phyloP scores from a whole-genome alignment of 2,888 invertebrate species.

The Macrophya annulata region DNA sequence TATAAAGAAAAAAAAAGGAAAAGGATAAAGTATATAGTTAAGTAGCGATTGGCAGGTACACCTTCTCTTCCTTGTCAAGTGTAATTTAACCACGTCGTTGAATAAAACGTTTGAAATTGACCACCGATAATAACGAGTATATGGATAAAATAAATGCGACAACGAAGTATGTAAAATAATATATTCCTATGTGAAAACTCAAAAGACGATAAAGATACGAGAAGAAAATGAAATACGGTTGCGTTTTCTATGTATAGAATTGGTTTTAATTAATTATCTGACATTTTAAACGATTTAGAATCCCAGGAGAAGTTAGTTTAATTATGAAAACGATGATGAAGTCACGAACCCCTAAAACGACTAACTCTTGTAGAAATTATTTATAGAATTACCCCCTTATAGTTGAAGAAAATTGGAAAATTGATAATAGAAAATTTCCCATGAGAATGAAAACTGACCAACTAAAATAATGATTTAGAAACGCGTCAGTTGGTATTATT shows the following conservation, averaged over 20 bases:
- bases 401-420: neutral
- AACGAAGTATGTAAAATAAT: neutral
- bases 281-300: neutral
- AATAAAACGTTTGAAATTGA: neutral
- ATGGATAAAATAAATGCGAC: neutral
- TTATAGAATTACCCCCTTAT: neutral
- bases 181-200: neutral
- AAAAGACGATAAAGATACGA: neutral
- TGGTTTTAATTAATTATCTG: neutral
- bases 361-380: neutral
- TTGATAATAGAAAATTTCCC: neutral
- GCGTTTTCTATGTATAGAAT: neutral
- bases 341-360: neutral
- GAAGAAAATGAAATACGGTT: neutral
- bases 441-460: neutral
- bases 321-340: neutral
- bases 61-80: conserved; percentile 31
- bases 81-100: conserved; percentile 27
- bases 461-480: neutral
- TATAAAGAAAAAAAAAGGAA: neutral
- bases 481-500: neutral
- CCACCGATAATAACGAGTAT: neutral
- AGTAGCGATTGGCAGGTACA: conserved; percentile 36
- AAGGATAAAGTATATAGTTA: neutral
- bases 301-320: neutral